Percentiles rank a stretch among this genome's conserved stretches.
These are phyloP conservation scores for Macrophya alboannulata DNA, from an alignment of 2,888 invertebrate species.

Conservation along the genomic window DNA sequence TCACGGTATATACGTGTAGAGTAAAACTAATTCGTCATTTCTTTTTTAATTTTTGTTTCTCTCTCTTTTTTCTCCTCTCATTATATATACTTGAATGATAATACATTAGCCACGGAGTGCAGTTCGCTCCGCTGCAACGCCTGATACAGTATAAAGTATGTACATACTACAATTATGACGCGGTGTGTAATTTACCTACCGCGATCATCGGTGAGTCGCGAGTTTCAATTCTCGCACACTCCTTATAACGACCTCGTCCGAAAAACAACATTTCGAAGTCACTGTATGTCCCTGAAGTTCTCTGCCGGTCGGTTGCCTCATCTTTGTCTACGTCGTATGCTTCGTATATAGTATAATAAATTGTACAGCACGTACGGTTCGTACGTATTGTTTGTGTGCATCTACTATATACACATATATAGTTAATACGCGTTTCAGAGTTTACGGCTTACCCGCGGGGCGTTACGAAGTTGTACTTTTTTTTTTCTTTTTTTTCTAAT, in stretches of 20 bases:
- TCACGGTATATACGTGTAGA: too few species aligned
- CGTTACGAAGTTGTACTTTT: not conserved
- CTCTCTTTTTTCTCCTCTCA: too few species aligned
- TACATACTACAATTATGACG: not conserved
- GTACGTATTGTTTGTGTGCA: not conserved
- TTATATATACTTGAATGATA: too few species aligned
- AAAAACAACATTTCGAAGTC: conserved; percentile 26
- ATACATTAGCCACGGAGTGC: too few species aligned
- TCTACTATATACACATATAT: not conserved
- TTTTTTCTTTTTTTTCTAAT: not conserved
- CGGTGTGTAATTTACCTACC: not conserved
- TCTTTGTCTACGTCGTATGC: conserved; percentile 35
- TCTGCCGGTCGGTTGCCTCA: conserved; percentile 32
- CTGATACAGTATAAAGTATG: too few species aligned
- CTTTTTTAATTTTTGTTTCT: too few species aligned
- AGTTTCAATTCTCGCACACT: not conserved
- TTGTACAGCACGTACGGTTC: not conserved
- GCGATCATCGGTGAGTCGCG: too few species aligned
- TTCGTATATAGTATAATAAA: not conserved
- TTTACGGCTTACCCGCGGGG: conserved; percentile 43
- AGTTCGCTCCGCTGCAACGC: too few species aligned
- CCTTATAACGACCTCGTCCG: not conserved
- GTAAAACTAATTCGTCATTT: too few species aligned
- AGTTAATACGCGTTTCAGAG: conserved; percentile 25
- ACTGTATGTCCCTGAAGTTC: conserved; percentile 24